Evolutionary conservation across 2,113 vertebrate genomes (phyloP), one percentile per base, ranked within the genome.

Genomic region (Syrmaticus mikado): DNA sequence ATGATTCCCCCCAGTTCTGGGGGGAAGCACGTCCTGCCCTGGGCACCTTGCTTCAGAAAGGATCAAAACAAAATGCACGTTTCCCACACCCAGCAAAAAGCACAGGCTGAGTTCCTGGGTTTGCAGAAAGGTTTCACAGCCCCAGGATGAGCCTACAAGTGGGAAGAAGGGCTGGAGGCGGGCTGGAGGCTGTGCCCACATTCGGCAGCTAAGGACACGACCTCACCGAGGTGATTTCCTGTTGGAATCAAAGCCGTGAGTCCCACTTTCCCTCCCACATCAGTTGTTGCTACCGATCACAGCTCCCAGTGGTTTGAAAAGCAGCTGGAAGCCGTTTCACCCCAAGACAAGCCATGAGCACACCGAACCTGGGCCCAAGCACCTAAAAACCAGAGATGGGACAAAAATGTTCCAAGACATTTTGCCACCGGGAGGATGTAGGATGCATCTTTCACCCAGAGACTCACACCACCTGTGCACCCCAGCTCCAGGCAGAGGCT

Each of bases 391-490:
- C 4, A n/a, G 28, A 0, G 0, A 28, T 0, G 0, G 34, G 52
- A 60, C 0, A 1, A 65, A 20, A 87, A 48, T 5, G 7, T 36
- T 16, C 25, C 1, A 0, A 32, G 52, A 27, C 13, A 52, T 62
- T 93, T 13, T 36, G 50, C 60, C 9, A 45, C 43, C 0, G 0
- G 22, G 30, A 89, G 8, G 21, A 30, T 0, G 3, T 27, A 66
- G 43, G 30, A 32, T 53, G 80, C 43, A 41, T 21, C 80, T 71
- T 77, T 11, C 87, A 3, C 28, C 27, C 50, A 0, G 3, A 34
- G 19, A 19, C 30, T 32, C 7, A 0, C 3, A 4, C 52, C 34
- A 0, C 34, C 50, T 0, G 1, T 48, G 38, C 50, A 32, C 62
- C 0, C 0, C 18, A 64, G 30, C 6, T 1, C 14, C 0, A 3